phyloP scores from a whole-genome alignment of 2,888 invertebrate genomes.

The Encarsia formosa region DNA sequence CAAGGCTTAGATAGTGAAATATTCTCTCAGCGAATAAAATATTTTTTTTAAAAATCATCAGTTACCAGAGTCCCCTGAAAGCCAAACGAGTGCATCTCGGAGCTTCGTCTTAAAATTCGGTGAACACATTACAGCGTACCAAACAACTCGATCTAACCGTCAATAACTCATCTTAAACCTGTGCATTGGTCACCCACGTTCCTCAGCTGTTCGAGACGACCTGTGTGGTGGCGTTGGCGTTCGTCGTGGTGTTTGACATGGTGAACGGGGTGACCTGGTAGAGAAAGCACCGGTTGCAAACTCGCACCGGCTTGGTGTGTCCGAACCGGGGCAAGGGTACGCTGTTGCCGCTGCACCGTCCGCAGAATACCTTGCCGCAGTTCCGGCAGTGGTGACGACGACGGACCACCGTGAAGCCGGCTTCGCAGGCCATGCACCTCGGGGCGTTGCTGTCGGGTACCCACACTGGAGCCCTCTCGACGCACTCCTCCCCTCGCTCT shows the following conservation, averaged over 20 bases:
- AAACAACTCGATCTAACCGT: not conserved
- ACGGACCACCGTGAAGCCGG: constrained; percentile 90
- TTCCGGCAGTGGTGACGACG: constrained; percentile 95
- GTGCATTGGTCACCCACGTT: too few relatives aligned
- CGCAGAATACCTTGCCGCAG: constrained; percentile 95
- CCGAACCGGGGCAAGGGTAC: constrained; percentile 91
- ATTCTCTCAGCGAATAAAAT: too few relatives aligned
- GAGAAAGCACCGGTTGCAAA: constrained; percentile 84
- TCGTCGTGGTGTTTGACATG: too few relatives aligned
- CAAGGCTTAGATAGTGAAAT: too few relatives aligned
- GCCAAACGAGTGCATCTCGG: too few relatives aligned
- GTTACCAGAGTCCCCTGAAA: too few relatives aligned
- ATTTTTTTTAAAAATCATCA: too few relatives aligned
- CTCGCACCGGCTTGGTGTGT: constrained; percentile 86
- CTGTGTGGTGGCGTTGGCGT: too few relatives aligned
- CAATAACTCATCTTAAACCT: too few relatives aligned
- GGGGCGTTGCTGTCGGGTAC: constrained; percentile 91
- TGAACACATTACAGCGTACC: not conserved
- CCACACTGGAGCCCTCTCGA: constrained; percentile 77
- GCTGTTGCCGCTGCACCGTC: constrained; percentile 87
- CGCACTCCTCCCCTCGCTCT: constrained; percentile 47
- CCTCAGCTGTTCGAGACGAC: constrained; percentile 47
- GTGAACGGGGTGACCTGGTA: constrained; percentile 67
- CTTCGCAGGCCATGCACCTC: constrained; percentile 88
- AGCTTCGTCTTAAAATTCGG: not conserved